Conservation (phyloP, 2,113 vertebrate species). For the Lepus europaeus region DNA sequence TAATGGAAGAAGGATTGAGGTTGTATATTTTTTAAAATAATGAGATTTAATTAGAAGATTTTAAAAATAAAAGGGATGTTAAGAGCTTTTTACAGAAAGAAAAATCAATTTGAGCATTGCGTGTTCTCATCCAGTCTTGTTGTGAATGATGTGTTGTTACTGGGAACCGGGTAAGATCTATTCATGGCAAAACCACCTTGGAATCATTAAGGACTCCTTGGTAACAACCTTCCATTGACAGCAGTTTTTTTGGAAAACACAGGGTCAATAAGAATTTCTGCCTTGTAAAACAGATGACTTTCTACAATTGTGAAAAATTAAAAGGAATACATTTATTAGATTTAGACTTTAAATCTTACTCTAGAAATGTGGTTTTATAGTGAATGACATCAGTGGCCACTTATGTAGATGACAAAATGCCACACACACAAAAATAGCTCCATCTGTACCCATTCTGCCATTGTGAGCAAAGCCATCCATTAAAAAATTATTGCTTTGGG, state of each 20-base stretch:
- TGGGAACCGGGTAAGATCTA: slow-evolving; percentile 49
- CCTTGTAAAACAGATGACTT: slow-evolving; percentile 8
- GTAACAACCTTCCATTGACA: background rate
- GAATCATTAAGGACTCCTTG: background rate
- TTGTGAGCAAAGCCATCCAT: background rate
- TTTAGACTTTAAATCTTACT: slow-evolving; percentile 14
- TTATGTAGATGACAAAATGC: background rate
- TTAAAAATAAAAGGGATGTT: slow-evolving; percentile 47
- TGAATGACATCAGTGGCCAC: background rate
- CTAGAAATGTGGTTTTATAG: background rate
- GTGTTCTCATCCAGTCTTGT: background rate
- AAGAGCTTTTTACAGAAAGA: slow-evolving; percentile 4
- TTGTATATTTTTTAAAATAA: slow-evolving; percentile 28
- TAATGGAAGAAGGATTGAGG: slow-evolving; percentile 2
- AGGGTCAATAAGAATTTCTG: background rate
- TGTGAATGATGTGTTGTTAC: background rate
- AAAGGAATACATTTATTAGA: background rate
- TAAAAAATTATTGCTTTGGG: background rate
- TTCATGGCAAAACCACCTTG: background rate
- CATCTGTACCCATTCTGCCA: background rate
- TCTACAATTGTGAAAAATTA: slow-evolving; percentile 45
- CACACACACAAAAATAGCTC: background rate
- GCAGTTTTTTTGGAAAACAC: background rate
- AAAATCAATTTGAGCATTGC: slow-evolving; percentile 60
- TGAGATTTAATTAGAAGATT: slow-evolving; percentile 55